A percentile compares a stretch with the other conserved stretches of the same genome.
Conservation (phyloP, 2,113 vertebrate genomes). For the Pseudonaja textilis region DNA sequence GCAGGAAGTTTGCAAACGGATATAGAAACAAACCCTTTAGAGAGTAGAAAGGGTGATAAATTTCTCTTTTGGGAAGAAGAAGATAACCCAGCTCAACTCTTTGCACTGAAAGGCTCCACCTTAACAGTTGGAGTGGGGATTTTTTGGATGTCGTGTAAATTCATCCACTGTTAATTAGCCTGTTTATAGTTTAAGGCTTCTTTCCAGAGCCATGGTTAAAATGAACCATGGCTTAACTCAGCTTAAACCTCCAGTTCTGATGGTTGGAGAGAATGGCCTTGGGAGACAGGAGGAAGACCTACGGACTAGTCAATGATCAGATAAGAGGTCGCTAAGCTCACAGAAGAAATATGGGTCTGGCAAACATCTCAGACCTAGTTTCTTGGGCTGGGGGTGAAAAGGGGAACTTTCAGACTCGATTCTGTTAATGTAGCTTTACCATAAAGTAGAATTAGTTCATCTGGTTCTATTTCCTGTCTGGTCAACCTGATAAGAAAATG, state of each 20-base stretch:
- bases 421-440: neutral
- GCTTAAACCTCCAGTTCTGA: neutral
- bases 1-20: neutral
- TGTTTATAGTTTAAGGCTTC: neutral
- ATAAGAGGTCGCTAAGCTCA: neutral
- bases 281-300: neutral
- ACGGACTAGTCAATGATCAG: neutral
- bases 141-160: neutral
- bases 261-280: neutral
- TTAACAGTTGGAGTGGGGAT: neutral
- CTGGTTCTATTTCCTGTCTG: neutral
- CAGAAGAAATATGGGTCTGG: neutral
- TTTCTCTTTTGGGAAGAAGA: neutral
- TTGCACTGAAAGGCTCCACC: neutral
- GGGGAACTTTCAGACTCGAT: neutral
- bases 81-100: neutral
- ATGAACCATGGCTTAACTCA: neutral
- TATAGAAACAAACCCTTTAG: neutral
- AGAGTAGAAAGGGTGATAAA: neutral
- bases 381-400: neutral
- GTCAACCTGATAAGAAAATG: neutral
- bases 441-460: neutral
- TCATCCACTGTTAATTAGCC: neutral
- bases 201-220: neutral
- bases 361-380: neutral